phyloP scores from a whole-genome alignment of 2,888 invertebrate genomes.

The Cylindroiulus punctatus region DNA sequence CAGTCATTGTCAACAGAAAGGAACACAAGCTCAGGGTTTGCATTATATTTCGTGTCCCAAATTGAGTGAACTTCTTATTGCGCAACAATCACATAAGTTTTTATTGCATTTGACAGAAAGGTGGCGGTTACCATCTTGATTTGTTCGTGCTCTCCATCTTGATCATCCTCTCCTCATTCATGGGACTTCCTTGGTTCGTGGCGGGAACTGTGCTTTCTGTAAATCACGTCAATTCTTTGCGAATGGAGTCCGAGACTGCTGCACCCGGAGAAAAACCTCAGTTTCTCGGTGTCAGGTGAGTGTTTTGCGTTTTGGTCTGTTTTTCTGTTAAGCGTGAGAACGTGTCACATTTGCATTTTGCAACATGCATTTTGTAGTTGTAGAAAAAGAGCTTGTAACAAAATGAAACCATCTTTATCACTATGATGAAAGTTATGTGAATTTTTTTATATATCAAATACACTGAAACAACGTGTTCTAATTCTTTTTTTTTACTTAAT shows the following conservation, averaged over 20 bases:
- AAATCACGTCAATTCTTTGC: slow-evolving; percentile 95
- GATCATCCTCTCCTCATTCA: slow-evolving; percentile 87
- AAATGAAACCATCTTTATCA: no score
- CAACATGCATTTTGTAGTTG: no score
- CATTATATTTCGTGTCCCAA: no score
- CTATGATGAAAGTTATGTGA: no score
- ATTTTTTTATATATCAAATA: no score
- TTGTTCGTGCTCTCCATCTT: slow-evolving; percentile 87
- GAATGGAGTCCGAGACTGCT: slow-evolving; percentile 93
- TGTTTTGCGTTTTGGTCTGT: slow-evolving; percentile 35
- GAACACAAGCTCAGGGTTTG: slow-evolving; percentile 91
- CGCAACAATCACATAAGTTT: no score
- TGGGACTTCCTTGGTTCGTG: slow-evolving; percentile 96
- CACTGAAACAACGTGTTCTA: no score
- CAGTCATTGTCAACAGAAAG: slow-evolving; percentile 97
- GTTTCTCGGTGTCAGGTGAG: slow-evolving; percentile 85
- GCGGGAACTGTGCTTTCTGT: slow-evolving; percentile 98
- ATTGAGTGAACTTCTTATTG: no score
- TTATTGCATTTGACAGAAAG: slow-evolving; percentile 75
- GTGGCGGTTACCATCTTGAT: slow-evolving; percentile 96
- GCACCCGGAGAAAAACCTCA: slow-evolving; percentile 98
- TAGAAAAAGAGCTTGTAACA: no score
- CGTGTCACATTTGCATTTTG: no score
- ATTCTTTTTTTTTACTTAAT: slow-evolving; percentile 57
- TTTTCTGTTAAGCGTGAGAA: not conserved